Evolutionary conservation across 2,888 invertebrate genomes (phyloP), one percentile per base, ranked within the genome.

Genomic region (Rugalucina vietnamica): DNA sequence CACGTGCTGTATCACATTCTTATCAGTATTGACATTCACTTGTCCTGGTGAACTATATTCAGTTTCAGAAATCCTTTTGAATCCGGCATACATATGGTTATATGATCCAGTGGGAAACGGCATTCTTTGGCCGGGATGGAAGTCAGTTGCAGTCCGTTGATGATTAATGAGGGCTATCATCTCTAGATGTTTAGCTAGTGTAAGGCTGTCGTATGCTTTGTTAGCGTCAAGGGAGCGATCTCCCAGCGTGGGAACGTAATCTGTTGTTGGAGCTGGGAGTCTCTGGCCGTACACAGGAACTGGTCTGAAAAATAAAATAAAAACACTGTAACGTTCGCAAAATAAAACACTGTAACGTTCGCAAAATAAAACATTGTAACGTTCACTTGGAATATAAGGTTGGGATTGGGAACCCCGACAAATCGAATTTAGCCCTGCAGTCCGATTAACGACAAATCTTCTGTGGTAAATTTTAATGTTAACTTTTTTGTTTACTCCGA

Each of bases 241-340:
- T 79, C 81, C 24, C 39, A 49, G 10, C 69, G 50, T 76, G 79
- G 79, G 60, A 65, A 80, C 27, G 65, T 71, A 36, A 70, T 69
- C 18, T 70, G 57, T 14, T 50, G 36, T 0, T 69, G 32, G 39
- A n/a, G 83, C 70, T 4, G 85, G 82, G 12, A 86, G 84, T 69
- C 89, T 74, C 18, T 88, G 89, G 39, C 91, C 88, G 75, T 92
- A 92, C 21, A 92, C 80, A 21, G 92, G 92, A 27, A 91, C 90
- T 3, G 92, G 92, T 69, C 92, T 92, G 90, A 27, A 90, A 90
- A 60, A 36, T 32, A 76, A 57, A 81, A 37, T 27, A 34, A 43
- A 43, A 43, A 43, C 43, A 43, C 18, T 43, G 43, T 43, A 43
- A 43, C 18, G 43, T 43, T 43, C 43, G 43, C 43, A 8, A 43